These are phyloP conservation scores for Parascotia fuliginaria DNA, from an alignment of 2,888 invertebrate species.

Conservation along the genomic window DNA sequence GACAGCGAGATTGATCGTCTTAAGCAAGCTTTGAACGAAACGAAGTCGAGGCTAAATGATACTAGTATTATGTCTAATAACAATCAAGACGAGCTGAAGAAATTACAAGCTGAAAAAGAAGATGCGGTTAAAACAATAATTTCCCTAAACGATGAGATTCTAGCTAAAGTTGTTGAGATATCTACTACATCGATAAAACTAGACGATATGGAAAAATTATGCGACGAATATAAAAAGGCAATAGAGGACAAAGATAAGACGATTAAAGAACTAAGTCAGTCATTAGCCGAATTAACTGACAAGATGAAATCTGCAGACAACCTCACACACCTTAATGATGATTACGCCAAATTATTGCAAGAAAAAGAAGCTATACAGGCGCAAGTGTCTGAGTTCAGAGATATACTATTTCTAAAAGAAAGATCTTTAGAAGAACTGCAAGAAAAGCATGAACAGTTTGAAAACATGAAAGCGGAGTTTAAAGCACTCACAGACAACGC, in stretches of 20 bases:
- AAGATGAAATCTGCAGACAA: constrained; percentile 63
- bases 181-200: constrained; percentile 48
- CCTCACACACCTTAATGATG: constrained; percentile 57
- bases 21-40: constrained; percentile 50
- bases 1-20: constrained; percentile 64
- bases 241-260: constrained; percentile 67
- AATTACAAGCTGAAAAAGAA: constrained; percentile 60
- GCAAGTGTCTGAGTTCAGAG: constrained; percentile 52
- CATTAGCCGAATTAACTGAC: constrained; percentile 65
- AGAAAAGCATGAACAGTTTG: constrained; percentile 50
- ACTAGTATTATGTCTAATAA: constrained; percentile 43
- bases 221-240: constrained; percentile 46
- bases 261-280: constrained; percentile 70
- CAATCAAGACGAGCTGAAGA: constrained; percentile 58
- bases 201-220: constrained; percentile 52
- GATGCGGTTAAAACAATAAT: constrained; percentile 59
- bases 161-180: constrained; percentile 57
- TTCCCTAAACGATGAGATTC: constrained; percentile 59
- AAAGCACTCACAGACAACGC: constrained; percentile 60
- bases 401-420: constrained; percentile 53
- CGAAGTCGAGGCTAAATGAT: constrained; percentile 47
- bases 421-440: constrained; percentile 55
- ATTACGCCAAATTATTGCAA: constrained; percentile 58
- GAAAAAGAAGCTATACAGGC: constrained; percentile 65
- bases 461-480: constrained; percentile 60